Conservation (phyloP, 2,797 vertebrate species). For the Manis javanica region DNA sequence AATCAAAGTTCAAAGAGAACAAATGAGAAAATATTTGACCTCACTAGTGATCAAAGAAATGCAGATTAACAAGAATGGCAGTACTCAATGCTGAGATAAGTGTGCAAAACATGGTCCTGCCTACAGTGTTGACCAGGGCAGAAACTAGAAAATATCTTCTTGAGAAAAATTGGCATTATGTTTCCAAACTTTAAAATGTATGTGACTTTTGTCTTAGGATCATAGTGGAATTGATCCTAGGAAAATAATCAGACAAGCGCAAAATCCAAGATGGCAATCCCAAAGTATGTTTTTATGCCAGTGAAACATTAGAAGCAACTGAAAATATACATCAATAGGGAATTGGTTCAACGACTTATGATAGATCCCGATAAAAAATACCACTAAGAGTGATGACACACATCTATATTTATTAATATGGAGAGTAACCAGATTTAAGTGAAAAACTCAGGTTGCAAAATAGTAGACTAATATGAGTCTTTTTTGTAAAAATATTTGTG, state of each 20-base stretch:
- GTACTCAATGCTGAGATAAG: background rate
- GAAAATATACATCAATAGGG: background rate
- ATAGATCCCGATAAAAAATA: background rate
- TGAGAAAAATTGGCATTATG: background rate
- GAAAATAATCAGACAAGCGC: background rate
- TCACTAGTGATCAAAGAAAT: background rate
- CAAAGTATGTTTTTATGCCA: background rate
- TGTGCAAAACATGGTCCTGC: background rate
- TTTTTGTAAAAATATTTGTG: conserved; percentile 22
- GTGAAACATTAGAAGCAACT: background rate
- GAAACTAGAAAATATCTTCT: background rate
- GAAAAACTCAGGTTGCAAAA: background rate
- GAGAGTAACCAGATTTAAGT: conserved; percentile 10
- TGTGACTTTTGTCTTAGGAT: background rate
- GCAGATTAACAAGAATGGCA: background rate
- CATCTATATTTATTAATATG: background rate
- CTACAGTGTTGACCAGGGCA: accelerated
- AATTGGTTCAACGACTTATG: conserved; percentile 4
- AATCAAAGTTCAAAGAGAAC: conserved; percentile 34
- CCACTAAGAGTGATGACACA: background rate
- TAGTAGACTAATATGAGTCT: background rate
- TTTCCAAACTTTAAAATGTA: background rate
- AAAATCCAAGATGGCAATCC: background rate
- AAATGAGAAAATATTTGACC: background rate
- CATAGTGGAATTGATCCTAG: background rate